Base-by-base conservation (phyloP, 2,888 invertebrate species). In the Parnassius mnemosyne region DNA sequence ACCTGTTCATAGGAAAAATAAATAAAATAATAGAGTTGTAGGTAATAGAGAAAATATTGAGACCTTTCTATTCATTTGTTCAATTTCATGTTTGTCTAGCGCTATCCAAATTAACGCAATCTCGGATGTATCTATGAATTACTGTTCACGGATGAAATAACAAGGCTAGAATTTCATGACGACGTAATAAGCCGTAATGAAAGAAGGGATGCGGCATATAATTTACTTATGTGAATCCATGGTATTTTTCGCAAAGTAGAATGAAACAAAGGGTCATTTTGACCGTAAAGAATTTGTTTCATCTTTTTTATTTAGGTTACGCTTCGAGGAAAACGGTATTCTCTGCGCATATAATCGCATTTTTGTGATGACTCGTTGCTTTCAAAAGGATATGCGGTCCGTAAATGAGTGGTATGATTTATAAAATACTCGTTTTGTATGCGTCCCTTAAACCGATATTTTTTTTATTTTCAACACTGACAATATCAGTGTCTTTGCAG, bases 141-240 rank as follows among this genome's bases (percentile, higher is more conserved):
- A 46, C 52, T 56, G 58, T 61, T 60, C 52, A 55, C 58, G 51
- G 57, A 54, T 54, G 61, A 60, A 59, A 53, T 63, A 62, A 58
- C 62, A 60, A 62, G 44, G 20, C 50, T 44, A 63, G 47, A 47
- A 46, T 49, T 60, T 11, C 20, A 44, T 59, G 59, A 60, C 41
- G 49, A 57, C 46, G 58, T 64, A 68, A 54, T 60, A 65, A 60
- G 12, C 65, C 66, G 65, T 66, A 64, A 64, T 65, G 57, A 64
- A 57, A 63, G 63, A 57, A 66, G 63, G 67, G 5, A 57, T 61
- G 60, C 42, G 13, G 47, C 52, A 61, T 63, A 53, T 66, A 58
- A 63, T 59, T 65, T 63, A 65, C 57, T 53, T 61, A 65, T 62
- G 53, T 42, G 53, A 53, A 41, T 16, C 59, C 59, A 53, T 49